Base-by-base conservation (phyloP, 2,888 invertebrate genomes). In the Allacma fusca region DNA sequence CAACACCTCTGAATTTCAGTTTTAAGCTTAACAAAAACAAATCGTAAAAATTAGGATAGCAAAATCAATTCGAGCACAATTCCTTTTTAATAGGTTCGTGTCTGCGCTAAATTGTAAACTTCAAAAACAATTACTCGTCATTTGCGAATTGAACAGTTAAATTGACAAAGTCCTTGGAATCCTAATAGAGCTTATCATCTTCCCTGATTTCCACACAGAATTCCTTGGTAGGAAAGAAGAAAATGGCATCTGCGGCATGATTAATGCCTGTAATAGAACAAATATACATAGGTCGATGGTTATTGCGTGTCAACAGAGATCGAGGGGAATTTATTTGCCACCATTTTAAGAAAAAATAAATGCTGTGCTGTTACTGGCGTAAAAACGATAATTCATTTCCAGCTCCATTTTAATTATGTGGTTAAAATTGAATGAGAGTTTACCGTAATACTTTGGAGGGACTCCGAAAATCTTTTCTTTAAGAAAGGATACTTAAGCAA, bases 111-210 rank as follows among this genome's bases (percentile, higher is more conserved):
- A 9, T 16, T 21, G 23, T 21, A 4, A 21, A 21, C 16, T 21
- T 26, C 7, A 64, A 7, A 16, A 24, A 29, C 16, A 67, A 16
- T 67, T 62, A 70, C 70, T 44, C 50, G n/a, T 26, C 24, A 13
- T 16, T 57, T 57, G 57, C 50, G n/a, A 72, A 72, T 34, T 69
- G 29, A n/a, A 21, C 28, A 5, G 28, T 12, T 19, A 69, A 34
- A 1, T 34, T 69, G 34, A 69, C 69, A 5, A 69, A 69, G 28
- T 69, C 69, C 34, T 69, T 69, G 7, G 69, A 69, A 34, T 29
- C 9, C 69, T 5, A 16, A n/a, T 69, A 69, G 9, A 34, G 34
- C 9, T 34, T 34, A 9, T 67, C 19, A 9, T 67, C 12, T 1
- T 16, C 13, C 9, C 26, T 13, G 12, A 19, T 26, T 13, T 2